Evolutionary conservation across 2,888 invertebrate genomes (phyloP), one percentile per base, ranked within the genome.

Genomic region (Cheilosia variabilis): DNA sequence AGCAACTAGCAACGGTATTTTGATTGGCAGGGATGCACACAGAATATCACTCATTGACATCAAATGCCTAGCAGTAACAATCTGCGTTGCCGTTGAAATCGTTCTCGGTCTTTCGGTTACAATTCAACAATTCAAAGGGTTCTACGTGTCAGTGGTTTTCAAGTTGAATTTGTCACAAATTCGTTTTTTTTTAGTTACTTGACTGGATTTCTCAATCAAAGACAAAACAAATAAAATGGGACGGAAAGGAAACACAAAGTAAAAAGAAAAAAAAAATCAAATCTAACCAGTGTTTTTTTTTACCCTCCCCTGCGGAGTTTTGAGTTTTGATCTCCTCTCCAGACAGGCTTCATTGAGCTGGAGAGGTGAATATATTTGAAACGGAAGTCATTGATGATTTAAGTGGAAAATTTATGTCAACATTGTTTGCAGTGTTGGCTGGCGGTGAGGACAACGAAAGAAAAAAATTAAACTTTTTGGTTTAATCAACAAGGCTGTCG

Each of bases 321-420:
- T n/a, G 9, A 45, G 24, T 15, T 24, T 9, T 24, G 15, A 41
- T 17, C 37, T 63, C 15, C 19, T 19, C 37, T 58, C n/a, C 62
- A 69, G 75, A 75, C 66, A 62, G 66, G 80, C 80, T 80, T 75
- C 80, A 80, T 68, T 80, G 75, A 34, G 31, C 65, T 24, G 37
- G 58, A 45, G 41, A 7, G 34, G 22, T n/a, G 19, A 47, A 19
- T 69, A 47, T 41, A 37, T 50, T 37, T 31, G 55, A 63, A 81
- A 76, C 81, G 81, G 81, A 82, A 82, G 81, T 82, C 53, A 76
- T 76, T 81, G 76, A 43, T 69, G 69, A 58, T 81, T 81, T 52
- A 53, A 76, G 81, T 55, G 77, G 81, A 82, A 71, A 82, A 82
- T 76, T 58, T 71, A 76, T 82, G 77, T 71, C 71, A 65, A 82